Base-by-base conservation (phyloP, 2,113 vertebrate genomes). In the Sorex araneus region DNA sequence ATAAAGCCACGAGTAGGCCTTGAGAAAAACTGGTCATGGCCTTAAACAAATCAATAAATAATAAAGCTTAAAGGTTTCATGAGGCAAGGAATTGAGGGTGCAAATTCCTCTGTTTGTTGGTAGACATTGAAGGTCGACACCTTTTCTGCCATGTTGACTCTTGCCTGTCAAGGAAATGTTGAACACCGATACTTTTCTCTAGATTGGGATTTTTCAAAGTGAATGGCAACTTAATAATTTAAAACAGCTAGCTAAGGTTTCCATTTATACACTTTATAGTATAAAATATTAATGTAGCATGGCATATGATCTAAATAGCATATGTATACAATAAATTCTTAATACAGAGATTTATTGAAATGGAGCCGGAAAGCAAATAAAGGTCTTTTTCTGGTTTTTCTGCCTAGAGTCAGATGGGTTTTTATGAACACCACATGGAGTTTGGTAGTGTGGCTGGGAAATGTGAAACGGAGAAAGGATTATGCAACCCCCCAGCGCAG, bases 391-490 rank as follows among this genome's bases (percentile, higher is more conserved):
- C 69, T 90, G 81, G 57, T 87, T 93, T 80, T 92, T 54, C 88
- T 94, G 23, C 34, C 89, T 67, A 77, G 88, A 90, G 71, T 94
- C 63, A 90, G 81, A 91, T 75, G 76, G 64, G 75, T 82, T 95
- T 95, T 96, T 94, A 96, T 95, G 94, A 95, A 95, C 36, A 95
- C 70, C 96, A 96, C 77, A 97, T 96, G 94, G 77, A 43, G 45
- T 40, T 86, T 81, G 34, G 76, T 64, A 67, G 57, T 67, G 73
- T 0, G 69, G n/a, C 47, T 96, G 75, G 75, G 67, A 89, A 92
- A 36, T 91, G 84, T 88, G 94, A 96, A 97, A 89, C 30, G 2
- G 54, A 96, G 87, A 43, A 79, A 54, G 94, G 91, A 57, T 47
- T 83, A 73, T 87, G 94, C 87, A 83, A 96, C 76, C 69, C 91